Base-by-base conservation (phyloP, 2,797 vertebrate species). In the Vultur gryphus region DNA sequence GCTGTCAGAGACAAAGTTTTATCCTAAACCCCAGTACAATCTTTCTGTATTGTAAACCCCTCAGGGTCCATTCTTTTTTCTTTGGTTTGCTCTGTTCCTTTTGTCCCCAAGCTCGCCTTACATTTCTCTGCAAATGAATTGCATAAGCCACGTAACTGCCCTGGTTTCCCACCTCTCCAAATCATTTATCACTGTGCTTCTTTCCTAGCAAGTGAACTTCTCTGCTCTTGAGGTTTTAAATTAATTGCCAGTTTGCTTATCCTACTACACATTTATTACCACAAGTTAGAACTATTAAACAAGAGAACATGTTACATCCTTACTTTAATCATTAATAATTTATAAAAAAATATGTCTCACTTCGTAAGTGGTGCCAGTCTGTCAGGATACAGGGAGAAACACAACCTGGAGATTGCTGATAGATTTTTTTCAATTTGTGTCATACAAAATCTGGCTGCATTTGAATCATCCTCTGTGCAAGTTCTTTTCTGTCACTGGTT, bases 241-340 rank as follows among this genome's bases (percentile, higher is more conserved):
- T 43, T 89, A 81, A 89, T 46, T 84, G 59, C 64, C 67, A 71
- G 39, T 61, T 84, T 72, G 54, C 41, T 94, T 87, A 41, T 90
- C 79, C 55, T 70, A 39, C 48, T 39, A 26, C 21, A 64, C 14
- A 7, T 67, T 82, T 48, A 61, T 67, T 90, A 80, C 66, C 71
- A 65, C 37, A 33, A 52, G 77, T 61, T 21, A 91, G 71, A 81
- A 24, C 16, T 59, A 58, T 66, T 82, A 90, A 90, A 70, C 37
- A 69, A 57, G 28, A 57, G 15, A 79, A 44, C 31, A 54, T 15
- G 15, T 52, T 84, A 55, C 66, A 75, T 33, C 37, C 51, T 81
- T 51, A 44, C 43, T 79, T 89, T 35, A 65, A 75, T 17, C 8
- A 67, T 46, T 33, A 65, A 35, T 14, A 87, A 49, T 51, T 93